Evolutionary conservation across 2,113 vertebrate species (phyloP).

Genomic region (Protobothrops flavoviridis): DNA sequence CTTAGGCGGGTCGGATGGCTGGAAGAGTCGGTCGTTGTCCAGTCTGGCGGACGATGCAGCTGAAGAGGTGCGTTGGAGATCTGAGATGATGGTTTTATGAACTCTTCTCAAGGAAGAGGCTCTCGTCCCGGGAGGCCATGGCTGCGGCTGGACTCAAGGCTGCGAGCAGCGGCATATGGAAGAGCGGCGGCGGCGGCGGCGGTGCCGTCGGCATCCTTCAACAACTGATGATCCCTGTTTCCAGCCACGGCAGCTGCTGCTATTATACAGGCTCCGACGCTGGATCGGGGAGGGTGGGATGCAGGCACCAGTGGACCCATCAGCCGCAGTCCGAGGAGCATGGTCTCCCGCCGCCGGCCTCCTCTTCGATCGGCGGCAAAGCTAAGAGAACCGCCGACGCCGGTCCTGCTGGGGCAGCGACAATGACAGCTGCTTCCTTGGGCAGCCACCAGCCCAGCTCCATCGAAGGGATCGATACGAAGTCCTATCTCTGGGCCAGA

Average conservation of each 20-base stretch:
- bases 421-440: neutral
- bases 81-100: neutral
- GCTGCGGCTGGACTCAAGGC: slow-evolving; percentile 54
- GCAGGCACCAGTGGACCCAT: neutral
- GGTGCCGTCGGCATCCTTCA: slow-evolving; percentile 17
- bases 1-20: neutral
- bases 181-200: neutral
- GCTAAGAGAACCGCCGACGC: slow-evolving; percentile 34
- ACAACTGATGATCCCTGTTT: slow-evolving; percentile 44
- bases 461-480: slow-evolving; percentile 63
- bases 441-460: slow-evolving; percentile 29
- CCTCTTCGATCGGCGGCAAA: slow-evolving; percentile 37
- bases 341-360: slow-evolving; percentile 24
- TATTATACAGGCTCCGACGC: slow-evolving; percentile 21
- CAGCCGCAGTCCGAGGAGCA: slow-evolving; percentile 1
- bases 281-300: neutral
- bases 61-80: neutral
- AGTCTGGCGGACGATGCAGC: neutral
- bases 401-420: neutral
- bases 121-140: slow-evolving; percentile 36
- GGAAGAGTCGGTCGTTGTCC: no score
- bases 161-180: slow-evolving; percentile 34
- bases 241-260: slow-evolving; percentile 53
- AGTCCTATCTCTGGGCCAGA: slow-evolving; percentile 72
- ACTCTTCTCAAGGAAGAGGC: neutral